phyloP scores from a whole-genome alignment of 2,888 invertebrate species.

The Leptopterna dolabrata region DNA sequence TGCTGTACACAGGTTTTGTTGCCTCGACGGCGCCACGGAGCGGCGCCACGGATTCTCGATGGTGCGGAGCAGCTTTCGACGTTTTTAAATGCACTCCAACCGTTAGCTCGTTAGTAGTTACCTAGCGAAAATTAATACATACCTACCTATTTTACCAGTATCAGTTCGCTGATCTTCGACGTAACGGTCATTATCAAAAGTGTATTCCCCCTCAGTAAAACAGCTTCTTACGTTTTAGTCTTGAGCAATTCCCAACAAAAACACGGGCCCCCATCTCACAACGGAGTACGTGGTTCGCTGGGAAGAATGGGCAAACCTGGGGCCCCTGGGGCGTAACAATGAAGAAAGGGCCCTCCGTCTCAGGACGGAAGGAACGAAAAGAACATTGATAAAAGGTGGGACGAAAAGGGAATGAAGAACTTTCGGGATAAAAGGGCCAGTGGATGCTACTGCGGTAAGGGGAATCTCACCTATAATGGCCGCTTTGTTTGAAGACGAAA shows the following conservation, averaged over 20 bases:
- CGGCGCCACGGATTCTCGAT: too few species aligned
- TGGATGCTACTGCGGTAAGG: neutral
- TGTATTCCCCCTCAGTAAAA: neutral
- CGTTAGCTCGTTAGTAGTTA: too few species aligned
- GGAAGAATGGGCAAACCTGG: neutral
- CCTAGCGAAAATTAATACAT: too few species aligned
- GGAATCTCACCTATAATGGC: neutral
- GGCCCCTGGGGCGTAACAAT: neutral
- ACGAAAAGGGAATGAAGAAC: neutral
- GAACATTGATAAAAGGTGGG: neutral
- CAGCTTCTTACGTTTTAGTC: neutral
- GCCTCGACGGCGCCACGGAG: too few species aligned
- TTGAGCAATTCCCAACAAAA: neutral
- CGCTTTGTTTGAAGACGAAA: neutral
- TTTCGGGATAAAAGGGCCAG: neutral
- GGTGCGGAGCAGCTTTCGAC: too few species aligned
- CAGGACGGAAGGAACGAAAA: neutral
- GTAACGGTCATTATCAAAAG: constrained; percentile 7
- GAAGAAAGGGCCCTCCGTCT: neutral
- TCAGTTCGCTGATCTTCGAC: neutral
- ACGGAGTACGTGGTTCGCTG: neutral
- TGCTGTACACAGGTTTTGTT: too few species aligned
- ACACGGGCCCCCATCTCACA: neutral
- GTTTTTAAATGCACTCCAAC: too few species aligned
- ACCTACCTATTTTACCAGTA: too few species aligned